Percentiles rank a stretch among this genome's conserved stretches.
These are phyloP conservation scores for Acanthurus tractus DNA, from an alignment of 2,797 vertebrate species.

Conservation along the genomic window DNA sequence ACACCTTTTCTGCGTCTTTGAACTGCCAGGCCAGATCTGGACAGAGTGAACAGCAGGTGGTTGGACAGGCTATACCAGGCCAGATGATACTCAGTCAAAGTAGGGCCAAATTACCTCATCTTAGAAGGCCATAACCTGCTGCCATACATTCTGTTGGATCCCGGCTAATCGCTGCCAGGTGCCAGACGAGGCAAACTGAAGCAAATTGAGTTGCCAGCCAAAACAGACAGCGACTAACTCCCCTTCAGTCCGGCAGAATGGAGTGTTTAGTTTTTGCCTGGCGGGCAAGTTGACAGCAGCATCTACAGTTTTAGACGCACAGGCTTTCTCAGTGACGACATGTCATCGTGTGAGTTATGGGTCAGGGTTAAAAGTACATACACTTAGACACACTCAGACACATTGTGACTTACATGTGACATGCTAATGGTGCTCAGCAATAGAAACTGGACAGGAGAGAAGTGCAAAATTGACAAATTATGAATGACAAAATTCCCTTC, in stretches of 20 bases:
- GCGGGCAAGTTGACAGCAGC: slow-evolving; percentile 64
- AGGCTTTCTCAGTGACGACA: slow-evolving; percentile 62
- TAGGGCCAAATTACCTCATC: slow-evolving; percentile 33
- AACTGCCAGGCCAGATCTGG: slow-evolving; percentile 29
- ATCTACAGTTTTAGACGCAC: slow-evolving; percentile 65
- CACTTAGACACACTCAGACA: slow-evolving; percentile 29
- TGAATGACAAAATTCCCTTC: not conserved
- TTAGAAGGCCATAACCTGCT: slow-evolving; percentile 49
- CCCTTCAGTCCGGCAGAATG: slow-evolving; percentile 60
- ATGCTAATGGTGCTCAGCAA: slow-evolving; percentile 43
- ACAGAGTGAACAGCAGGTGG: slow-evolving; percentile 52
- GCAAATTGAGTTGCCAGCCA: slow-evolving; percentile 49
- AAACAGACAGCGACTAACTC: slow-evolving; percentile 68
- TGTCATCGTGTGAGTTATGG: slow-evolving; percentile 62
- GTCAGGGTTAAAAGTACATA: slow-evolving; percentile 59
- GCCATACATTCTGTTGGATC: slow-evolving; percentile 48
- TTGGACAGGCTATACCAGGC: slow-evolving; percentile 27
- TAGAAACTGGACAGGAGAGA: slow-evolving; percentile 4
- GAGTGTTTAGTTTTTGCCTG: slow-evolving; percentile 64
- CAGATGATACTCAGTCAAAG: slow-evolving; percentile 44
- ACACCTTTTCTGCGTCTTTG: slow-evolving; percentile 10
- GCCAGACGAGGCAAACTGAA: slow-evolving; percentile 52
- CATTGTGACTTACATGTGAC: slow-evolving; percentile 37
- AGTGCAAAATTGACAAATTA: slow-evolving; percentile 1
- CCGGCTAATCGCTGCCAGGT: slow-evolving; percentile 57